phyloP scores from a whole-genome alignment of 1,140 invertebrate species.

The Melipona quadrifasciata region DNA sequence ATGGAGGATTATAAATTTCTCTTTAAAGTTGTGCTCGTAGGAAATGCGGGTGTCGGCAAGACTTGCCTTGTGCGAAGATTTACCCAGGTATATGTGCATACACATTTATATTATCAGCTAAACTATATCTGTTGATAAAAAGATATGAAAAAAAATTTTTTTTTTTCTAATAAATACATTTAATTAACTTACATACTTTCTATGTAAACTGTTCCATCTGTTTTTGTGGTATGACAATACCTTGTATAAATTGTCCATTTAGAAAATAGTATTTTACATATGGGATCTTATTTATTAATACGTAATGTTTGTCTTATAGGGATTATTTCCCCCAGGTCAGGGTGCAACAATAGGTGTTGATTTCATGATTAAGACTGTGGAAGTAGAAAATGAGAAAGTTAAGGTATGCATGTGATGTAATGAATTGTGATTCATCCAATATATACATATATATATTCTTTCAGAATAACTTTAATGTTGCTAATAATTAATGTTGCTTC shows the following conservation, averaged over 20 bases:
- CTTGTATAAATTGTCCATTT: not conserved
- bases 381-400: conserved; percentile 98
- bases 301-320: conserved; percentile 80
- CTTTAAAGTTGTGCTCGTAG: conserved; percentile 98
- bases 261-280: not conserved
- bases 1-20: conserved; percentile 99
- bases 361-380: conserved; percentile 99
- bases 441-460: conserved; percentile 3
- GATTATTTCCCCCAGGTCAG: conserved; percentile 97
- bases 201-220: not conserved
- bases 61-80: conserved; percentile 95
- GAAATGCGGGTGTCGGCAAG: conserved; percentile 97
- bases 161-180: not conserved
- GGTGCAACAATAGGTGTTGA: conserved; percentile 99
- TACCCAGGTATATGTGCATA: conserved; percentile 85
- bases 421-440: conserved; percentile 16
- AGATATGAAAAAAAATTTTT: not conserved
- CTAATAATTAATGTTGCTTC: not conserved
- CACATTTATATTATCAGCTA: not conserved
- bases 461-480: not conserved
- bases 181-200: not conserved
- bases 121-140: not conserved
- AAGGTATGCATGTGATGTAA: conserved; percentile 86
- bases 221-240: not conserved
- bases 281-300: not conserved